Evolutionary conservation across 2,888 invertebrate genomes (phyloP).

Genomic region (Colletes collaris): DNA sequence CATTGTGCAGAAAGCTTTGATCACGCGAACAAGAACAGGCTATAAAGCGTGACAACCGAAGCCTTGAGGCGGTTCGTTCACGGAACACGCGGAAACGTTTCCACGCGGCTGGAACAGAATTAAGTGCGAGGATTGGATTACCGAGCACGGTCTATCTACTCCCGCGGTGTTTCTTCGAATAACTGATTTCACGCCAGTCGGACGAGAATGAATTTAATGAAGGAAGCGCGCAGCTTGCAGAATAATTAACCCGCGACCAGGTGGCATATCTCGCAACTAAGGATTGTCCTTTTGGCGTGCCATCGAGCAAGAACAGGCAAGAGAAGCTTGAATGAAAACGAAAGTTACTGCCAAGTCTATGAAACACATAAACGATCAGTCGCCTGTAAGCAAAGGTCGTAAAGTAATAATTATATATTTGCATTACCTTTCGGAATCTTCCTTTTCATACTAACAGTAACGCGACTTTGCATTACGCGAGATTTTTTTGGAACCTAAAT

Average conservation of each 20-base stretch:
- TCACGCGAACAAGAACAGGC: too few species aligned
- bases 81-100: too few species aligned
- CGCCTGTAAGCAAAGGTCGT: not conserved
- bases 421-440: too few species aligned
- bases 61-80: too few species aligned
- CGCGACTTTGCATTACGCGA: too few species aligned
- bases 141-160: not conserved
- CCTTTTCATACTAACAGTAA: too few species aligned
- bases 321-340: not conserved
- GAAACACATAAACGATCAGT: not conserved
- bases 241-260: slow-evolving; percentile 30
- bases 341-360: not conserved
- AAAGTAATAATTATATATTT: too few species aligned
- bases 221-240: slow-evolving; percentile 11
- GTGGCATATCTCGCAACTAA: not conserved
- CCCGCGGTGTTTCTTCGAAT: slow-evolving; percentile 42
- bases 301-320: not conserved
- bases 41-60: too few species aligned
- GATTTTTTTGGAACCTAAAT: too few species aligned
- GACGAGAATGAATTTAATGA: slow-evolving; percentile 45
- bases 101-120: slow-evolving; percentile 25
- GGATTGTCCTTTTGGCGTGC: slow-evolving; percentile 4
- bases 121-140: slow-evolving; percentile 55
- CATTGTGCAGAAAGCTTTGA: too few species aligned
- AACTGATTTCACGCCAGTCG: slow-evolving; percentile 39